Evolutionary conservation across 2,888 invertebrate species (phyloP).

Genomic region (Pegoplata infirma): DNA sequence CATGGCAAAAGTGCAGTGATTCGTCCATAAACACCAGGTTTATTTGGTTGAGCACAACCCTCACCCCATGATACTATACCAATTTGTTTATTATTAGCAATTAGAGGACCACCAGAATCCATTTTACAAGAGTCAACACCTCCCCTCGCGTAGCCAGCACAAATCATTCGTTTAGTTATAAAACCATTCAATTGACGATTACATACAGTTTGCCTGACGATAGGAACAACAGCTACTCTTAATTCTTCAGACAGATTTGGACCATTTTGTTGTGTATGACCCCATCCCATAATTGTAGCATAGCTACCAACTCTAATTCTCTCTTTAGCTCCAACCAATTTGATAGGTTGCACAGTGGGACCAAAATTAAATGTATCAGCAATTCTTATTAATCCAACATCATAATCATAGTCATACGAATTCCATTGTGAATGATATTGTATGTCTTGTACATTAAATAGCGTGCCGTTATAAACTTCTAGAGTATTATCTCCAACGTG

Average conservation of each 20-base stretch:
- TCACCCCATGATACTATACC: constrained; percentile 73
- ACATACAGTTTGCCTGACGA: constrained; percentile 75
- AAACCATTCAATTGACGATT: constrained; percentile 60
- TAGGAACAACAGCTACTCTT: constrained; percentile 67
- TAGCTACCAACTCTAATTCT: constrained; percentile 65
- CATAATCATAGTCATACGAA: constrained; percentile 79
- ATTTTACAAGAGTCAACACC: constrained; percentile 75
- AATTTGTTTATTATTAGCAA: constrained; percentile 64
- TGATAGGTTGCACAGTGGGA: constrained; percentile 75
- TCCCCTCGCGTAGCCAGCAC: constrained; percentile 80
- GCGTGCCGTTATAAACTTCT: constrained; percentile 60
- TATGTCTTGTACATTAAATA: constrained; percentile 62
- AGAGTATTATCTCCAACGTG: constrained; percentile 68
- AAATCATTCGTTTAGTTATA: constrained; percentile 80
- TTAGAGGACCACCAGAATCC: constrained; percentile 73
- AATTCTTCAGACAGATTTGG: constrained; percentile 58
- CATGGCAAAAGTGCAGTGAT: constrained; percentile 67
- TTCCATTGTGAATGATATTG: constrained; percentile 65
- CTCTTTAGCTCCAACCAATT: constrained; percentile 50
- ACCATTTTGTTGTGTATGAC: constrained; percentile 62
- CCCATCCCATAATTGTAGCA: constrained; percentile 72
- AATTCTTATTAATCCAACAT: constrained; percentile 80
- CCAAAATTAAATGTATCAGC: constrained; percentile 77
- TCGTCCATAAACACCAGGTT: constrained; percentile 71
- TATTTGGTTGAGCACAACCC: constrained; percentile 69